Percentiles rank a stretch among this genome's conserved stretches.
These are phyloP conservation scores for Pycnomerus fuliginosus DNA, from an alignment of 2,888 invertebrate genomes.

Conservation along the genomic window DNA sequence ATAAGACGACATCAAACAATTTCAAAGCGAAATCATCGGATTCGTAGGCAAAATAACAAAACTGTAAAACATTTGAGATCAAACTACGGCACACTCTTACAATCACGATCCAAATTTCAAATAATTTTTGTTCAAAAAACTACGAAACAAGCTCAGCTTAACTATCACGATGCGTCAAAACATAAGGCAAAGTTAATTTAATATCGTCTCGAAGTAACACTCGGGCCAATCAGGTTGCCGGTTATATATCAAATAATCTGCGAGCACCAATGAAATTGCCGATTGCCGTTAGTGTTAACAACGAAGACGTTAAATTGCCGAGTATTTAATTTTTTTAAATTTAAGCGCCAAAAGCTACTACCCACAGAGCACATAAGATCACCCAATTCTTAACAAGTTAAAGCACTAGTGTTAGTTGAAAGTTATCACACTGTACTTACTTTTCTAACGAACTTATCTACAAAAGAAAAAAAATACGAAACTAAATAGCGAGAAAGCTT, in stretches of 20 bases:
- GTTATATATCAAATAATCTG: too few relatives aligned
- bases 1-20: constrained; percentile 24
- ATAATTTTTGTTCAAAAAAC: constrained; percentile 2
- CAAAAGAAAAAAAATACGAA: constrained; percentile 26
- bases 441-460: constrained; percentile 14
- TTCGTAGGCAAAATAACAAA: constrained; percentile 18
- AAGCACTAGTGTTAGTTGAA: neutral
- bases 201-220: too few relatives aligned
- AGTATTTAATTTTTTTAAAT: too few relatives aligned
- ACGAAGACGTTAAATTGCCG: too few relatives aligned
- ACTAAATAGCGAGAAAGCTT: constrained; percentile 41
- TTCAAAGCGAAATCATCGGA: constrained; percentile 25
- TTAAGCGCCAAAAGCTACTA: constrained; percentile 5
- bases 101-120: constrained; percentile 1
- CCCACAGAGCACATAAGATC: constrained; percentile 2
- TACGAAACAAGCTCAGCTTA: neutral
- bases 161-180: too few relatives aligned
- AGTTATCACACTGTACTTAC: constrained; percentile 23
- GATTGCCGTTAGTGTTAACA: too few relatives aligned
- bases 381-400: neutral
- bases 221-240: too few relatives aligned
- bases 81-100: constrained; percentile 29
- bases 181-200: too few relatives aligned
- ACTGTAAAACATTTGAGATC: constrained; percentile 26
- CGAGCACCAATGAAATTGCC: too few relatives aligned